A percentile compares a stretch with the other conserved stretches of the same genome.
These are phyloP conservation scores for Bombus ignitus DNA, from an alignment of 1,140 invertebrate species.

Conservation along the genomic window DNA sequence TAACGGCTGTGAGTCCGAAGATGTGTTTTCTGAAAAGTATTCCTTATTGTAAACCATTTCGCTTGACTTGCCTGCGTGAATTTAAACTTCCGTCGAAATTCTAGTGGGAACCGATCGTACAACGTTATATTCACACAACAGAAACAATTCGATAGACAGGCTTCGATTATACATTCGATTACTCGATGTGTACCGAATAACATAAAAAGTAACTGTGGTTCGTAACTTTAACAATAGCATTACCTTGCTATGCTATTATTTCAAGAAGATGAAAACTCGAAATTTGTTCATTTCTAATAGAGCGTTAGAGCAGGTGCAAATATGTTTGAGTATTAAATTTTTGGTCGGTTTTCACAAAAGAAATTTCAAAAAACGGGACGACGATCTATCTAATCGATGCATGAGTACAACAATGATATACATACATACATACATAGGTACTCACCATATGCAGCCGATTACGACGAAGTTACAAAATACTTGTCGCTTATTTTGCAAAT, in stretches of 20 bases:
- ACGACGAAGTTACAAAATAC: conserved; percentile 19
- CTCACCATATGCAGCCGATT: conserved; percentile 25
- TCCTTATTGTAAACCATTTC: conserved; percentile 24
- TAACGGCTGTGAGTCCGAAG: conserved; percentile 72
- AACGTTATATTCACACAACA: not conserved
- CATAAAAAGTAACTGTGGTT: not conserved
- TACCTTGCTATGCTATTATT: not conserved
- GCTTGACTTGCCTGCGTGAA: conserved; percentile 52
- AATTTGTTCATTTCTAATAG: not conserved
- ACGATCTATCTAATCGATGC: conserved; percentile 13
- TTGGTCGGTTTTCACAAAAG: not conserved
- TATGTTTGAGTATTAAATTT: not conserved
- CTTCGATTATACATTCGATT: not conserved
- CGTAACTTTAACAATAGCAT: not conserved
- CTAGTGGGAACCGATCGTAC: not conserved
- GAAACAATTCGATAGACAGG: not conserved
- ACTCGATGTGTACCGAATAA: too few relatives aligned
- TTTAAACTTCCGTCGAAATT: not conserved
- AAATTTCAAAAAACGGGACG: not conserved
- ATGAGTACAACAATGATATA: conserved; percentile 25
- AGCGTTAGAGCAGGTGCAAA: not conserved
- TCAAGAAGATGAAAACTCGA: not conserved
- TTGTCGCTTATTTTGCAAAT: conserved; percentile 40
- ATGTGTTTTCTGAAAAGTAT: conserved; percentile 55
- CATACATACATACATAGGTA: not conserved